A percentile compares a stretch with the other conserved stretches of the same genome.
Evolutionary conservation across 2,797 vertebrate genomes (phyloP).

Genomic region (Anguilla pacifica): DNA sequence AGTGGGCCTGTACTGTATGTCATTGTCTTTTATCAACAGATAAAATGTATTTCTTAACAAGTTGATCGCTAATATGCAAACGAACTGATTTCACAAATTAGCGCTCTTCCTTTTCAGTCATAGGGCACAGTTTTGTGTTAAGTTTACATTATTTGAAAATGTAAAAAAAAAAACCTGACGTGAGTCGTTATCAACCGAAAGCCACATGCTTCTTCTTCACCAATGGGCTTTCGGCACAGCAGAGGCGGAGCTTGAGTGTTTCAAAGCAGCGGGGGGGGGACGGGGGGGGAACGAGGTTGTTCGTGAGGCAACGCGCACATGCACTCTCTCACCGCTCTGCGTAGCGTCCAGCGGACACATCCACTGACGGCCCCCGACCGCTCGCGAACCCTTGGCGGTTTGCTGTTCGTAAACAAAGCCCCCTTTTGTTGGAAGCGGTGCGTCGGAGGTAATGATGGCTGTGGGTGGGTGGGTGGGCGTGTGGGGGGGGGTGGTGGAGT

Average conservation of each 20-base stretch:
- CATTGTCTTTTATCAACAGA: neutral
- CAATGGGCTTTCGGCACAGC: neutral
- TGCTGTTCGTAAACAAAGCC: constrained; percentile 74
- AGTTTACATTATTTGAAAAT: neutral
- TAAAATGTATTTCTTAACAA: neutral
- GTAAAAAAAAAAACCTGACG: neutral
- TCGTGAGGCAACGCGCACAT: constrained; percentile 73
- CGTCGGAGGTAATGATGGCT: constrained; percentile 68
- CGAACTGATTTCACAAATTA: neutral
- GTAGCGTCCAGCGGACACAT: constrained; percentile 71
- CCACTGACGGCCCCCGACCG: constrained; percentile 69
- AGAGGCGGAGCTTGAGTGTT: neutral
- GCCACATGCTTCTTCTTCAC: neutral
- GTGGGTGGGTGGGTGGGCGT: constrained; percentile 43
- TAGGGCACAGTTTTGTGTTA: neutral
- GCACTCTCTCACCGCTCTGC: constrained; percentile 67
- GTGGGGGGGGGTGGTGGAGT: constrained; percentile 59
- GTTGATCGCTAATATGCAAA: neutral
- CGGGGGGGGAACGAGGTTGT: constrained; percentile 68
- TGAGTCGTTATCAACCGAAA: neutral
- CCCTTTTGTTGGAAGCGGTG: constrained; percentile 73
- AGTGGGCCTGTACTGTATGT: neutral
- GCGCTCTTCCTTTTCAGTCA: neutral
- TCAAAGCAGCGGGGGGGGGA: constrained; percentile 46
- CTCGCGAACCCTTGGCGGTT: constrained; percentile 65